Conservation (phyloP, 2,113 vertebrate species). For the Tauraco erythrolophus region DNA sequence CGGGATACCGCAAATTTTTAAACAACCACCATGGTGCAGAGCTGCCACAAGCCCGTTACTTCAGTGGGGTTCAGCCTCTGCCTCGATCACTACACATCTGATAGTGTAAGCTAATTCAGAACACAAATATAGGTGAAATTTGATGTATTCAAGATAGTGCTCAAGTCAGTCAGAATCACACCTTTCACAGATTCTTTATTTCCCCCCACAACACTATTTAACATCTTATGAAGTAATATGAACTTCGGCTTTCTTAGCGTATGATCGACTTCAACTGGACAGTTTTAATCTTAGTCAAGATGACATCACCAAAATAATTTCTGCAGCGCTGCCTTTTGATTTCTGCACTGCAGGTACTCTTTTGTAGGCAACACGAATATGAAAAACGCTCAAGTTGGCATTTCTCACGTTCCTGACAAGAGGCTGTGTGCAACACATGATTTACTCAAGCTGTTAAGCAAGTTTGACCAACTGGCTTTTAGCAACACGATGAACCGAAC, state of each 20-base stretch:
- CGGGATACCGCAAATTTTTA: background rate
- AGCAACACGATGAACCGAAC: background rate
- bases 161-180: background rate
- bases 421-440: background rate
- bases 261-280: background rate
- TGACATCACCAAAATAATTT: background rate
- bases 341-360: background rate
- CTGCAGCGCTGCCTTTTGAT: background rate
- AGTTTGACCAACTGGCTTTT: background rate
- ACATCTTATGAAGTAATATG: background rate
- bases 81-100: too few species aligned
- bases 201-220: background rate
- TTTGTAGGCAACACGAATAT: background rate
- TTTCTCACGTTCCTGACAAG: background rate
- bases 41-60: background rate
- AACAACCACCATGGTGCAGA: background rate
- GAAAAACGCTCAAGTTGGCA: background rate
- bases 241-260: background rate
- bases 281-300: background rate
- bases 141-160: rapidly evolving
- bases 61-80: background rate
- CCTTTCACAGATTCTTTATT: background rate
- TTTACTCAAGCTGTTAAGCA: background rate
- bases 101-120: rapidly evolving
- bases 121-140: background rate